Percentiles rank a stretch among this genome's conserved stretches.
These are phyloP conservation scores for Clistopyga incitator DNA, from an alignment of 2,888 invertebrate genomes.

Conservation along the genomic window DNA sequence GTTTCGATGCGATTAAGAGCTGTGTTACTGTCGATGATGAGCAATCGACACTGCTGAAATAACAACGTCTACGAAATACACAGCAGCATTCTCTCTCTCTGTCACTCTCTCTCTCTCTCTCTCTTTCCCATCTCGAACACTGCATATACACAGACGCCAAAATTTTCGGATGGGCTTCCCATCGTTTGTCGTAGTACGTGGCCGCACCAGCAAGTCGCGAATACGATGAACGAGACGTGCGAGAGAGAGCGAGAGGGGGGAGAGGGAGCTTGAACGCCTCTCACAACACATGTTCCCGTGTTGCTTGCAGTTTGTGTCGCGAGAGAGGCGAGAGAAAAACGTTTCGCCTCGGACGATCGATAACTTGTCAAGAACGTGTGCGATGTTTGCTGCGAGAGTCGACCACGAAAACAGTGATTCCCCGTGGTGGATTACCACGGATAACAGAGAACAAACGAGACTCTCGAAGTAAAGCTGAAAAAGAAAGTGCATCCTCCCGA, in stretches of 20 bases:
- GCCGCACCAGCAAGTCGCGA: slow-evolving; percentile 34
- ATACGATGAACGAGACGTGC: slow-evolving; percentile 51
- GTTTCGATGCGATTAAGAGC: slow-evolving; percentile 54
- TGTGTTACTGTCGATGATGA: slow-evolving; percentile 46
- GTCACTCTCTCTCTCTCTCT: slow-evolving; percentile 14
- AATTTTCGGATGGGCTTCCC: slow-evolving; percentile 41
- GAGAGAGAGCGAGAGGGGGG: slow-evolving; percentile 32
- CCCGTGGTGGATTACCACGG: neutral
- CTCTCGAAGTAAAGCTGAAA: no score
- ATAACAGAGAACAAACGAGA: neutral
- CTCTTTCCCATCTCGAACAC: slow-evolving; percentile 14
- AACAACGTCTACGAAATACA: slow-evolving; percentile 60
- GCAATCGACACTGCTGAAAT: slow-evolving; percentile 61
- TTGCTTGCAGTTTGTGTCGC: slow-evolving; percentile 38
- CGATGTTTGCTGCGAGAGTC: slow-evolving; percentile 27
- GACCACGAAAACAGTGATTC: slow-evolving; percentile 10
- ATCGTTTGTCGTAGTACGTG: slow-evolving; percentile 33
- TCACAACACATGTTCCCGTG: slow-evolving; percentile 74
- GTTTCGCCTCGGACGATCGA: slow-evolving; percentile 69
- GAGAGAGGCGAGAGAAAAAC: slow-evolving; percentile 62
- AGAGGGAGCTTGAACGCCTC: slow-evolving; percentile 32
- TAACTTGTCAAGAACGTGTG: slow-evolving; percentile 66
- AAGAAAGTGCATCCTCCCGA: slow-evolving; percentile 3
- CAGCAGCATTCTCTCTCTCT: slow-evolving; percentile 25
- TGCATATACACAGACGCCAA: slow-evolving; percentile 25